phyloP scores from a whole-genome alignment of 37 sponge, comb jelly and placozoan species.

The Diacarnus erythraeanus region DNA sequence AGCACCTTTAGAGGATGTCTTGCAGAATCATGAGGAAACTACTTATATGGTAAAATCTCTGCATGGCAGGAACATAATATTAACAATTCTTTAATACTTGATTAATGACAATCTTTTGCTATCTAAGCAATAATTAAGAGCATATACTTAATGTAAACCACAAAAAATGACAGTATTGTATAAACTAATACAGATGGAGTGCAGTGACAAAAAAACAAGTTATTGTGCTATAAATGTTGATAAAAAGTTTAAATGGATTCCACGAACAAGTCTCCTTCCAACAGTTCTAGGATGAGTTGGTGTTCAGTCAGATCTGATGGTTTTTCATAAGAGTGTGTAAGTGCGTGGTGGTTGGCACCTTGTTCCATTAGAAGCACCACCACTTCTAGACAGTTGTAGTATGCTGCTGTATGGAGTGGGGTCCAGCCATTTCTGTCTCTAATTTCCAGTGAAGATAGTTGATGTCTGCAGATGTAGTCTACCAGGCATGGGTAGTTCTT shows the following conservation, averaged over 20 bases:
- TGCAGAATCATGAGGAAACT: too few relatives aligned
- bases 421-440: slow-evolving; percentile 66
- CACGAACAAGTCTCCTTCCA: slow-evolving; percentile 14
- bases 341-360: slow-evolving; percentile 42
- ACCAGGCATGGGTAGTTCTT: slow-evolving; percentile 66
- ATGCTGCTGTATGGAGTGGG: slow-evolving; percentile 62
- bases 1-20: too few relatives aligned
- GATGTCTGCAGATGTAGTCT: slow-evolving; percentile 22
- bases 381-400: slow-evolving; percentile 58
- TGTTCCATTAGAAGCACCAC: slow-evolving; percentile 37
- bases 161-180: too few relatives aligned
- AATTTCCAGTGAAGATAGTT: slow-evolving; percentile 9
- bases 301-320: slow-evolving; percentile 52
- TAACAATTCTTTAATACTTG: too few relatives aligned
- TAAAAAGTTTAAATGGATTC: background rate
- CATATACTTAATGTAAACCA: too few relatives aligned
- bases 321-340: slow-evolving; percentile 56
- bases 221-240: background rate
- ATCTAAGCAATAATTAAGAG: too few relatives aligned
- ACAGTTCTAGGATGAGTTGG: slow-evolving; percentile 40
- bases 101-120: too few relatives aligned
- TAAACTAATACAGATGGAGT: too few relatives aligned
- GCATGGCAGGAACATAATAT: too few relatives aligned
- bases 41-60: too few relatives aligned
- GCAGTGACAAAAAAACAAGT: too few relatives aligned